Conservation (phyloP, 1,140 invertebrate genomes). For the Drosophila nebulosa region DNA sequence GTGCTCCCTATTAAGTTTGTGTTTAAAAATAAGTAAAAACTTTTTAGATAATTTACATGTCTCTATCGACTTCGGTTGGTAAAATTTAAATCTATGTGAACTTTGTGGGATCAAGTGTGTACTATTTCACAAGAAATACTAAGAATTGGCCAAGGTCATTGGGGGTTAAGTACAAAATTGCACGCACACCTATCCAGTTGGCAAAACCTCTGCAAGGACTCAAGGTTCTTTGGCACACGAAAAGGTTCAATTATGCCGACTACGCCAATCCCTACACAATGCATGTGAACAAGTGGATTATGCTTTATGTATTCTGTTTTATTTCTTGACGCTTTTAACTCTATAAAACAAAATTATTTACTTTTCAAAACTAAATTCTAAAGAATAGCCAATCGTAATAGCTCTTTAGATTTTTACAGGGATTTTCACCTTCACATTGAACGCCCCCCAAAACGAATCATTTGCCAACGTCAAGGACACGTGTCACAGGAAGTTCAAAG, state of each 20-base stretch:
- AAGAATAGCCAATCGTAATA: background rate
- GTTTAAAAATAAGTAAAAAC: conserved; percentile 10
- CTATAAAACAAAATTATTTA: too few species aligned
- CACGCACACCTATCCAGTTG: conserved; percentile 45
- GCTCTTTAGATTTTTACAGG: conserved; percentile 33
- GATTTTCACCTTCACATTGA: conserved; percentile 64
- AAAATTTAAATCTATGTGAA: conserved; percentile 15
- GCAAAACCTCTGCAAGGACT: background rate
- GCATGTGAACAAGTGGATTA: too few species aligned
- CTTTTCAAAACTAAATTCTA: too few species aligned
- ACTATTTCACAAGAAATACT: conserved; percentile 56
- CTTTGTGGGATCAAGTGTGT: conserved; percentile 21
- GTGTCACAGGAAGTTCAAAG: conserved; percentile 70
- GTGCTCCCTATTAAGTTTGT: background rate
- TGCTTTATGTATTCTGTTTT: too few species aligned
- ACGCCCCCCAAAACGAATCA: conserved; percentile 31
- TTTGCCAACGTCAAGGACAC: conserved; percentile 58
- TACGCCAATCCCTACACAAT: background rate
- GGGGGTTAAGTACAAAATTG: conserved; percentile 54
- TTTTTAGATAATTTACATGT: conserved; percentile 14
- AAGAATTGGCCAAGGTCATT: conserved; percentile 60
- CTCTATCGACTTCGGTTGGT: conserved; percentile 3
- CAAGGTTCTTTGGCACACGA: conserved; percentile 2
- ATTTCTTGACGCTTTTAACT: too few species aligned
- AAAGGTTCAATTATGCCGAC: background rate